Evolutionary conservation across 2,797 vertebrate species (phyloP).

Genomic region (Pteropus rufus): DNA sequence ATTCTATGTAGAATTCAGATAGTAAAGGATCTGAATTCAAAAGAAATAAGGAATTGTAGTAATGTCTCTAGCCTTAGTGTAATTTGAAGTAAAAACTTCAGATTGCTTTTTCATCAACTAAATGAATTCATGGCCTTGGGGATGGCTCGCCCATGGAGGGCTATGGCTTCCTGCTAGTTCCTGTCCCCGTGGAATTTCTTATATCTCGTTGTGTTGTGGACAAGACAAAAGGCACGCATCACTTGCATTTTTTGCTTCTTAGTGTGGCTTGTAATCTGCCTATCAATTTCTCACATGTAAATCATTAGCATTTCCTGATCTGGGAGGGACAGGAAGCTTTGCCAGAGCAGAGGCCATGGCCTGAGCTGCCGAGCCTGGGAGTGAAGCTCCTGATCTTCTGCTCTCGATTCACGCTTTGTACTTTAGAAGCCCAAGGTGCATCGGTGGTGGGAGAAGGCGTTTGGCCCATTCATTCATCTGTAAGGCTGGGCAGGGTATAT

Average conservation of each 20-base stretch:
- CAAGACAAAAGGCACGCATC: not conserved
- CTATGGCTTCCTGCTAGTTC: not conserved
- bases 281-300: not conserved
- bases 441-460: not conserved
- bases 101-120: not conserved
- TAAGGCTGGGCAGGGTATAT: not conserved
- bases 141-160: not conserved
- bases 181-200: not conserved
- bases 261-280: not conserved
- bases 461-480: not conserved
- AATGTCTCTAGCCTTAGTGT: not conserved
- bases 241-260: not conserved
- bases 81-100: not conserved
- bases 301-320: not conserved
- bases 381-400: not conserved
- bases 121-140: not conserved
- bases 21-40: not conserved
- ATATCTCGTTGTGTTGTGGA: not conserved
- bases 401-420: not conserved
- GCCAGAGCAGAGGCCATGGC: not conserved
- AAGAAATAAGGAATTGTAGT: conserved; percentile 24
- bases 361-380: not conserved
- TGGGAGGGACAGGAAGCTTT: not conserved
- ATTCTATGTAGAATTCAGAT: not conserved
- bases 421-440: not conserved